Conservation (phyloP, 2,888 invertebrate species). For the Synergus japonicus region DNA sequence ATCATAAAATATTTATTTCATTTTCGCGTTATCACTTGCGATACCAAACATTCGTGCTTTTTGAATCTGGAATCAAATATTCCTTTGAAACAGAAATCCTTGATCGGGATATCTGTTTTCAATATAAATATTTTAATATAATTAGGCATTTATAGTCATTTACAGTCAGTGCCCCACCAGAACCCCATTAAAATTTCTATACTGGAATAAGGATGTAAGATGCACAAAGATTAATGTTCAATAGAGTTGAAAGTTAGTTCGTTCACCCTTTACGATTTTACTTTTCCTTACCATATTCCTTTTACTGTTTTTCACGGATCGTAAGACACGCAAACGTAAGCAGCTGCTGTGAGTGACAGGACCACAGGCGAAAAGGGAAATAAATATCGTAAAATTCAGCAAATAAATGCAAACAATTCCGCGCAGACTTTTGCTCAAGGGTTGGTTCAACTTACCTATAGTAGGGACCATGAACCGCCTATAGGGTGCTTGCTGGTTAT, state of each 20-base stretch:
- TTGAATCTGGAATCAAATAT: too few relatives aligned
- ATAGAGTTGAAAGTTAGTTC: background rate
- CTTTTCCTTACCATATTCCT: slow-evolving; percentile 5
- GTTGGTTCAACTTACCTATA: slow-evolving; percentile 44
- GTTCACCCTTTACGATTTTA: slow-evolving; percentile 10
- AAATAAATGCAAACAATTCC: slow-evolving; percentile 74
- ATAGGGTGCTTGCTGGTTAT: slow-evolving; percentile 60
- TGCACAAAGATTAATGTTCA: slow-evolving; percentile 27
- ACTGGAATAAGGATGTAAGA: background rate
- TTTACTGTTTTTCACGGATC: slow-evolving; percentile 43
- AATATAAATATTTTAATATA: too few relatives aligned
- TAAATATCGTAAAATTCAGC: slow-evolving; percentile 74
- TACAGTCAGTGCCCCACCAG: too few relatives aligned
- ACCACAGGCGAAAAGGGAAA: slow-evolving; percentile 60
- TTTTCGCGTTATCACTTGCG: slow-evolving; percentile 70
- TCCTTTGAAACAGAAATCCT: too few relatives aligned
- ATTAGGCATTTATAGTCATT: too few relatives aligned
- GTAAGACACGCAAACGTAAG: slow-evolving; percentile 54
- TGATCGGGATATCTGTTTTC: too few relatives aligned
- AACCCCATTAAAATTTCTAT: too few relatives aligned
- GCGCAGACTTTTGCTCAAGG: slow-evolving; percentile 59
- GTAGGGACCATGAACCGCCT: slow-evolving; percentile 35
- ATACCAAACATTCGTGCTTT: slow-evolving; percentile 40
- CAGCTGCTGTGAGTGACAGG: slow-evolving; percentile 55
- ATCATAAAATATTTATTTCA: slow-evolving; percentile 75